phyloP scores from a whole-genome alignment of 2,888 invertebrate genomes.

The Macrosiphum euphorbiae region DNA sequence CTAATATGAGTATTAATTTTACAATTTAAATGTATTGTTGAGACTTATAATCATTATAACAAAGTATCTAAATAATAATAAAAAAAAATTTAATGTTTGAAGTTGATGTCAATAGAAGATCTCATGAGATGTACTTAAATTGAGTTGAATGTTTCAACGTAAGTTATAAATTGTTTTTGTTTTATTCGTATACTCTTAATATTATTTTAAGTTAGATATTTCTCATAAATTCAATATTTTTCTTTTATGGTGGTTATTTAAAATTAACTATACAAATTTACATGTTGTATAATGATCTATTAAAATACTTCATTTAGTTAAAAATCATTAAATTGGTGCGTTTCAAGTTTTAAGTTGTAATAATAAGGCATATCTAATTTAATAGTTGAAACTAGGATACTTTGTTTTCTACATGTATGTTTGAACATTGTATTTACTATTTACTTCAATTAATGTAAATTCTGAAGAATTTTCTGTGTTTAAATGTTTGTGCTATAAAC shows the following conservation, averaged over 20 bases:
- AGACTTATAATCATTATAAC: background rate
- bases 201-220: constrained; percentile 2
- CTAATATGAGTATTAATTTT: constrained; percentile 51
- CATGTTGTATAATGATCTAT: background rate
- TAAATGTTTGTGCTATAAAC: background rate
- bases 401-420: background rate
- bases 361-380: background rate
- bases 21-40: constrained; percentile 23
- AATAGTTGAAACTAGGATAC: background rate
- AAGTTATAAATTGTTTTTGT: background rate
- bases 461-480: background rate
- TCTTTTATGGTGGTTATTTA: background rate
- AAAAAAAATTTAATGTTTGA: constrained; percentile 12
- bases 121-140: constrained; percentile 51
- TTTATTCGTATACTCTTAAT: background rate
- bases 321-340: background rate
- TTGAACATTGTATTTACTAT: background rate
- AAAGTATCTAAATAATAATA: background rate
- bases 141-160: constrained; percentile 22
- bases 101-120: constrained; percentile 37
- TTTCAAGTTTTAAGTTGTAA: constrained; percentile 1
- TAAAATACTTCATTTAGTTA: background rate
- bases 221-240: constrained; percentile 11
- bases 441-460: too few relatives aligned
- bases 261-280: background rate